Evolutionary conservation across 2,888 invertebrate species (phyloP).

Genomic region (Ischnus inquisitorius): DNA sequence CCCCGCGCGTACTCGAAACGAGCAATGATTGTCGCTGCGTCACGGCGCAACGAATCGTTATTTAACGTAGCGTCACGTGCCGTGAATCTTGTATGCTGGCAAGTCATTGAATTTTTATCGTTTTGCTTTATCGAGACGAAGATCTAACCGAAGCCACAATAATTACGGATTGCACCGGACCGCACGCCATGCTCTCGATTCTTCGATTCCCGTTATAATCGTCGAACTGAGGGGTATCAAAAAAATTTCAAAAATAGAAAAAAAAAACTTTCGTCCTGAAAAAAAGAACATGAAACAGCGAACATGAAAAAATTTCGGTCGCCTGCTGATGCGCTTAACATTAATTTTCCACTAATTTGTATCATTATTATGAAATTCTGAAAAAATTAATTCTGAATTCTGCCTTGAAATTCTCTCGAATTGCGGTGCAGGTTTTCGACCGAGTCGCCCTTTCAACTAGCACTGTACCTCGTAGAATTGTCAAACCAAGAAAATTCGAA

Average conservation of each 20-base stretch:
- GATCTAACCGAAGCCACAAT: constrained; percentile 38
- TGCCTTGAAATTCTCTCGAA: too few relatives aligned
- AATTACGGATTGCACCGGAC: constrained; percentile 23
- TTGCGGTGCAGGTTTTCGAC: too few relatives aligned
- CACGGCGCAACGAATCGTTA: constrained; percentile 48
- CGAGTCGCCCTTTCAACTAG: too few relatives aligned
- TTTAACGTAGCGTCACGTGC: constrained; percentile 43
- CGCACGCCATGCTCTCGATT: not conserved
- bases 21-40: constrained; percentile 54
- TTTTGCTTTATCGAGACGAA: constrained; percentile 36
- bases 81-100: not conserved
- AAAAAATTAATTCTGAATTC: too few relatives aligned
- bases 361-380: too few relatives aligned
- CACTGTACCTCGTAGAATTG: too few relatives aligned
- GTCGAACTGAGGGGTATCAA: not conserved
- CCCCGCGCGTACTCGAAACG: constrained; percentile 38
- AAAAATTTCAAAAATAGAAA: not conserved
- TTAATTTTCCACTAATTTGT: too few relatives aligned
- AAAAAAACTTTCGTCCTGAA: not conserved
- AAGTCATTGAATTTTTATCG: not conserved
- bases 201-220: not conserved
- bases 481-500: too few relatives aligned
- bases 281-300: not conserved
- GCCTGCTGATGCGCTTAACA: too few relatives aligned
- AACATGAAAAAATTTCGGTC: not conserved